Base-by-base conservation (phyloP, 2,888 invertebrate genomes). In the Tineola bisselliella region DNA sequence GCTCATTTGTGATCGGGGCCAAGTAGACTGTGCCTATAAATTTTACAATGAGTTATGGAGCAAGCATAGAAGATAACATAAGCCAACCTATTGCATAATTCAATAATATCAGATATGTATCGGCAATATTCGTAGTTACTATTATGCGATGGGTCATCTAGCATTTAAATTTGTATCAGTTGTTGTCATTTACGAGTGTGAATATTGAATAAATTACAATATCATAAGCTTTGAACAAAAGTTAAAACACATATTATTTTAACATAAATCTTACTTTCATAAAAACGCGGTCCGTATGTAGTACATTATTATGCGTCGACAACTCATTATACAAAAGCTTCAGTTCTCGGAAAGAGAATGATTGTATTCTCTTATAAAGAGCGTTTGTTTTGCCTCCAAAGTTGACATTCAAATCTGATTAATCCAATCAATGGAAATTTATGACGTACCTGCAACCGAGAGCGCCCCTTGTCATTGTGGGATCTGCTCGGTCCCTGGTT, bases 341-440 rank as follows among this genome's bases (percentile, higher is more conserved):
- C 44, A 44, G 59, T 59, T 58, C 71, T 71, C 70, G 68, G 70
- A 73, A 69, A 70, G 66, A 69, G 71, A 76, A 73, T 76, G 76
- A 77, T 77, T 77, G 77, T 81, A 78, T 83, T 82, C 74, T 78
- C 71, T 79, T 81, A 76, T 78, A 81, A 78, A 81, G 74, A 82
- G 75, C 74, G 74, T 76, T 76, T 77, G 77, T 78, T 78, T 80
- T 81, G 76, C 75, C 75, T 77, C 76, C 81, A 79, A 87, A 86
- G 81, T 84, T 84, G 84, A 83, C 84, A 84, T 81, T 77, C 82
- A 87, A 87, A 88, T 87, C 87, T 86, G 87, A 87, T 88, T 86
- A 87, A 84, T 83, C 86, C 87, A 84, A 87, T 87, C 87, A 87
- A 84, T 83, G 83, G 76, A 81, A 82, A 88, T 88, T 87, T 88